Base-by-base conservation (phyloP, 30 jellyfish, hydroid and myxozoan species). In the Nemopilema nomurai region DNA sequence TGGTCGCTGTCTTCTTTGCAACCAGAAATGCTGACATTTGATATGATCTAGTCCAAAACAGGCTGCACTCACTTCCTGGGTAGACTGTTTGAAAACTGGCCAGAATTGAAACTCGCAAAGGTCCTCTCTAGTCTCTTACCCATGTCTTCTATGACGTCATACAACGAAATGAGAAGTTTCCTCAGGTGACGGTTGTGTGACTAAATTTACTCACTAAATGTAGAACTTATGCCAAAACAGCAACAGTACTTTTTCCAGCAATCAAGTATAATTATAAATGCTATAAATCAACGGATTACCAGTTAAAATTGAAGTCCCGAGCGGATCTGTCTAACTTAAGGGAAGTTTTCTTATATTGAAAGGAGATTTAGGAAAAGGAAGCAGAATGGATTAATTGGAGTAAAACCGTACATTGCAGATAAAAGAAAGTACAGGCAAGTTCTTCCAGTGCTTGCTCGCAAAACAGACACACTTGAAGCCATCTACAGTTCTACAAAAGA, bases 1-100 rank as follows among this genome's bases (percentile, higher is more conserved):
- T n/a, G n/a, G n/a, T n/a, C n/a, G n/a, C n/a, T n/a, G n/a, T n/a
- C n/a, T n/a, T n/a, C n/a, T n/a, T n/a, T n/a, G n/a, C n/a, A n/a
- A n/a, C n/a, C n/a, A n/a, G n/a, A n/a, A n/a, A n/a, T n/a, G n/a
- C 64, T 70, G 81, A 70, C 62, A 70, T 24, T 70, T 22, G 22
- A 4, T 16, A 22, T 24, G 22, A 16, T 70, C 19, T 70, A n/a
- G 25, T 16, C 17, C 20, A 21, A 21, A 29, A 16, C 81, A 57
- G 29, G 13, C 22, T 25, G 64, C 64, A 22, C 8, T 21, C 19
- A n/a, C 29, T 70, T 24, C 29, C 29, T 9, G 25, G 29, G 13
- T 30, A 16, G 25, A 30, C 57, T 70, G 81, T 30, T 29, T 70
- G 81, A 27, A 16, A 13, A 20, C 18, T 51, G 67, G 67, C 20